Base-by-base conservation (phyloP, 1,140 invertebrate species). In the Drosophila quadrilineata region DNA sequence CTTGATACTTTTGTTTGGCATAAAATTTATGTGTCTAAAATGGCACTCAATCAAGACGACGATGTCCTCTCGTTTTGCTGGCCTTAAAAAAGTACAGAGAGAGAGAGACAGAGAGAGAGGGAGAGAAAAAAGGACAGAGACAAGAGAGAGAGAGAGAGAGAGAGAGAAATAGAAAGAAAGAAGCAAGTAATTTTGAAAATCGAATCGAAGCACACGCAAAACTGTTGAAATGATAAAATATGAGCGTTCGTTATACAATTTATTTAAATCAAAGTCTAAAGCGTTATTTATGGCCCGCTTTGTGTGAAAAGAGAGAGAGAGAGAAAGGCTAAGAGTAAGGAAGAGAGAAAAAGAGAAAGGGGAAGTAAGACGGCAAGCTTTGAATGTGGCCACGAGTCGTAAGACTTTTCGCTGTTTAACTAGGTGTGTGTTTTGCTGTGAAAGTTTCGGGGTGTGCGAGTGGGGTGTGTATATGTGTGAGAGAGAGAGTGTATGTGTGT, bases 251-350 rank as follows among this genome's bases (percentile, higher is more conserved):
- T 75, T 59, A 85, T 84, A 84, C 79, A 85, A 84, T 84, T 84
- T 85, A 84, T 84, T 84, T 84, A 84, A 84, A 84, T 84, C 79
- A 84, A 79, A 84, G 79, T 85, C 74, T 84, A 84, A 85, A 84
- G 79, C 79, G 79, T 84, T 84, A 84, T 84, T 85, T 84, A 84
- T 76, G 79, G 77, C 74, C n/a, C 75, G 58, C 62, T 28, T 49
- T 50, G 57, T 24, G 16, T n/a, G 46, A 21, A 40, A 26, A 9
- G 40, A 19, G n/a, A 33, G 67, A 54, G 54, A 33, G 9, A 9
- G 9, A 33, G 3, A 33, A 3, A n/a, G n/a, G n/a, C n/a, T n/a
- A n/a, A n/a, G n/a, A n/a, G n/a, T n/a, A 26, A 9, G 40, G 24
- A 12, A 33, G 67, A 54, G 54, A 33, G 9, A 9, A 3, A 33